Percentiles rank a stretch among this genome's conserved stretches.
Evolutionary conservation across 1,140 invertebrate genomes (phyloP).

Genomic region (Calosoma granatense): DNA sequence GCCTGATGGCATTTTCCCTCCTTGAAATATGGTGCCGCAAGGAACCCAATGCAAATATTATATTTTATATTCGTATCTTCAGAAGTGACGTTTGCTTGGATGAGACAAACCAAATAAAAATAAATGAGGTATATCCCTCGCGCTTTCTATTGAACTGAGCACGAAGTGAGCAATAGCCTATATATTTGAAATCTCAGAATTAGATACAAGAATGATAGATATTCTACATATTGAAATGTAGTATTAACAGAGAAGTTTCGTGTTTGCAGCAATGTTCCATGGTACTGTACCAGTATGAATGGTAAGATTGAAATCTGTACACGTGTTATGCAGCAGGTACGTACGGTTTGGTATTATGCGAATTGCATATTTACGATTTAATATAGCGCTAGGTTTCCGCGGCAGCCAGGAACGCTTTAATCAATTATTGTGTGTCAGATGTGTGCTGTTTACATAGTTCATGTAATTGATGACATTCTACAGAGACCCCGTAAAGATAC

Average conservation of each 20-base stretch:
- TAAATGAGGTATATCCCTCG: background rate
- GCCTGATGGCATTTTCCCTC: background rate
- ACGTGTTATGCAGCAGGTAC: too few relatives aligned
- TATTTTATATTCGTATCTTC: background rate
- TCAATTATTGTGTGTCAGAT: background rate
- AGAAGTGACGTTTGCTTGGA: background rate
- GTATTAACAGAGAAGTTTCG: too few relatives aligned
- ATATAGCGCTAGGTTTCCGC: background rate
- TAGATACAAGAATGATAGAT: too few relatives aligned
- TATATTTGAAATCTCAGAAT: too few relatives aligned
- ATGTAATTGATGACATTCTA: background rate
- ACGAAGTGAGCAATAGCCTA: too few relatives aligned
- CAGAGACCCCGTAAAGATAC: background rate
- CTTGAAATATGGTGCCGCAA: background rate
- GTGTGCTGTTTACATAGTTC: background rate
- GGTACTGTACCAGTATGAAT: too few relatives aligned
- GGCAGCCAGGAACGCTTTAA: background rate
- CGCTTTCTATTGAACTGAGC: too few relatives aligned
- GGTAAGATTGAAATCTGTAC: too few relatives aligned
- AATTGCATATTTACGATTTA: background rate
- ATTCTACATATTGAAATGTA: too few relatives aligned
- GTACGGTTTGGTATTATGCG: too few relatives aligned
- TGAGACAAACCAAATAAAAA: background rate
- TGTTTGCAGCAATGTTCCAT: too few relatives aligned
- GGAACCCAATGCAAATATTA: background rate